These are phyloP conservation scores for Nephrotoma flavescens DNA, from an alignment of 2,888 invertebrate species.

Conservation along the genomic window DNA sequence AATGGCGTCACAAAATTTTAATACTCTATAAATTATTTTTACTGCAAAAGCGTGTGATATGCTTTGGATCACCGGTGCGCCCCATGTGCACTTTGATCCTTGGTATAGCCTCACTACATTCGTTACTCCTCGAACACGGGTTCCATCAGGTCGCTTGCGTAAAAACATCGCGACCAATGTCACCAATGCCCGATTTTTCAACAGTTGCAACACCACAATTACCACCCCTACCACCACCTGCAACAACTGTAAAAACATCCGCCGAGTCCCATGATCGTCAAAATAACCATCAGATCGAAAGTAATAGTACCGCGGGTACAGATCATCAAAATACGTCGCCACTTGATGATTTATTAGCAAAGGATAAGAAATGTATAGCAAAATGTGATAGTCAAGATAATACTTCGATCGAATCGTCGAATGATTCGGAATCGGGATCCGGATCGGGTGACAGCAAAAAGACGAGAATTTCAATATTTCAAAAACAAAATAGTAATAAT, in stretches of 20 bases:
- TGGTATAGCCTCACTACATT: conserved; percentile 78
- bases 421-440: conserved; percentile 13
- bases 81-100: conserved; percentile 75
- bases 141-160: conserved; percentile 70
- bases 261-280: neutral
- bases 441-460: conserved; percentile 17
- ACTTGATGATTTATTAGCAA: neutral
- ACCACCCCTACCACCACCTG: conserved; percentile 18
- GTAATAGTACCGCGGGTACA: conserved; percentile 6
- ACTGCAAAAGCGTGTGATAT: conserved; percentile 75
- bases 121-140: conserved; percentile 76
- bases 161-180: conserved; percentile 52
- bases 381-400: conserved; percentile 7
- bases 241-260: conserved; percentile 10
- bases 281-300: neutral
- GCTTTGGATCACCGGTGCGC: conserved; percentile 86
- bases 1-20: conserved; percentile 82
- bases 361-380: neutral
- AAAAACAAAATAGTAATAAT: conserved; percentile 18
- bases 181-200: conserved; percentile 52
- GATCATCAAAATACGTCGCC: neutral
- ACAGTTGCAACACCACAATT: conserved; percentile 22
- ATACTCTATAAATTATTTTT: conserved; percentile 84
- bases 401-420: conserved; percentile 11
- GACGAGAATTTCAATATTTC: conserved; percentile 16